phyloP scores from a whole-genome alignment of 2,113 vertebrate genomes.

The Ranitomeya variabilis region DNA sequence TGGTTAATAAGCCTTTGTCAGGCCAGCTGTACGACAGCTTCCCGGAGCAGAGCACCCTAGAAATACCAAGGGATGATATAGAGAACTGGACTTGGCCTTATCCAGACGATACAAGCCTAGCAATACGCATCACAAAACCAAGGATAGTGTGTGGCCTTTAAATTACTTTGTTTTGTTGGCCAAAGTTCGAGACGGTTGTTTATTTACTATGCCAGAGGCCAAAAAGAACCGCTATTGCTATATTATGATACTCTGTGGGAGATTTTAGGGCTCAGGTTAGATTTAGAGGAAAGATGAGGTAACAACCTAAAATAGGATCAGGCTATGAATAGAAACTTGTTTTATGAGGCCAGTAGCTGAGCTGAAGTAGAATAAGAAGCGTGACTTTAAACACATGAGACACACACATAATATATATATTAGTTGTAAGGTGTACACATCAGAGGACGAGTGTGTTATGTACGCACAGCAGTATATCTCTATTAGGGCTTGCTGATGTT shows the following conservation, averaged over 20 bases:
- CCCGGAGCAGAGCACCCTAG: constrained; percentile 3
- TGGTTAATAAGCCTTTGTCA: constrained; percentile 49
- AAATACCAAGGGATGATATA: constrained; percentile 6
- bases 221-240: not conserved
- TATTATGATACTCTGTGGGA: constrained; percentile 9
- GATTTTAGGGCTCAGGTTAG: not conserved
- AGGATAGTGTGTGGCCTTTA: constrained; percentile 17
- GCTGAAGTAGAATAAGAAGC: not conserved
- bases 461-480: too few species aligned
- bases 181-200: not conserved
- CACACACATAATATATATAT: not conserved
- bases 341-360: not conserved
- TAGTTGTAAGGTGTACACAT: too few species aligned
- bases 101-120: not conserved
- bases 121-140: constrained; percentile 14
- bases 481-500: too few species aligned
- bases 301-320: not conserved
- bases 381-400: not conserved
- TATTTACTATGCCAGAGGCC: constrained; percentile 7
- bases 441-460: too few species aligned
- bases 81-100: constrained; percentile 20
- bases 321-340: not conserved
- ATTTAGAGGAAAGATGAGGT: constrained; percentile 13
- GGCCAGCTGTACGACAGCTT: constrained; percentile 39
- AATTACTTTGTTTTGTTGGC: constrained; percentile 1